Evolutionary conservation across 1,140 invertebrate genomes (phyloP), one percentile per base, ranked within the genome.

Genomic region (Pachypsylla venusta): DNA sequence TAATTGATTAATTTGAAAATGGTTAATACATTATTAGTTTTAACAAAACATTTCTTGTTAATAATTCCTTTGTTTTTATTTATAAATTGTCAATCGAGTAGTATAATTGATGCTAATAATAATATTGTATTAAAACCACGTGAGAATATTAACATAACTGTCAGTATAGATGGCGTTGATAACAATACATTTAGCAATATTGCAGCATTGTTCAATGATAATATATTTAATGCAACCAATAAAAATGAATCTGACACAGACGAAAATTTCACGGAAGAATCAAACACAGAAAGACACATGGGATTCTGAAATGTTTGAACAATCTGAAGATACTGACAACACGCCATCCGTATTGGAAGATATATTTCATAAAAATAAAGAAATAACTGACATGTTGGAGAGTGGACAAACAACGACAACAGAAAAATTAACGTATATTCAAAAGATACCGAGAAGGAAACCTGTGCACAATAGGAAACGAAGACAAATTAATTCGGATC

Each of bases 221-320:
- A 48, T 4, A 22, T 48, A 3, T 48, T 48, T 22, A 48, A 48
- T 22, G 4, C 42, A 10, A 48, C 42, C 7, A 22, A 48, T n/a
- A 3, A n/a, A 5, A 22, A n/a, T 4, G 42, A 48, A 22, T n/a
- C 16, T 22, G 42, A n/a, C 4, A 48, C 42, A n/a, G 42, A 48
- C 3, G 22, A n/a, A 10, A 48, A n/a, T 7, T 7, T 22, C 42
- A 22, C n/a, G 5, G 42, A 48, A n/a, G 42, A 48, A 7, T n/a
- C 16, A 48, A 22, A 48, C 42, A n/a, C 30, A 10, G 30, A n/a
- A 35, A n/a, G 22, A 4, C 4, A 22, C 16, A 7, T 48, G 42
- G 42, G 42, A 48, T 19, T n/a, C 42, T n/a, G 42, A 48, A n/a
- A 48, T 48, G 42, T 48, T 48, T n/a, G 42, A 48, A 3, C 30